Percentiles rank a stretch among this genome's conserved stretches.
phyloP scores from a whole-genome alignment of 2,888 invertebrate species.

The Tupiocoris notatus region DNA sequence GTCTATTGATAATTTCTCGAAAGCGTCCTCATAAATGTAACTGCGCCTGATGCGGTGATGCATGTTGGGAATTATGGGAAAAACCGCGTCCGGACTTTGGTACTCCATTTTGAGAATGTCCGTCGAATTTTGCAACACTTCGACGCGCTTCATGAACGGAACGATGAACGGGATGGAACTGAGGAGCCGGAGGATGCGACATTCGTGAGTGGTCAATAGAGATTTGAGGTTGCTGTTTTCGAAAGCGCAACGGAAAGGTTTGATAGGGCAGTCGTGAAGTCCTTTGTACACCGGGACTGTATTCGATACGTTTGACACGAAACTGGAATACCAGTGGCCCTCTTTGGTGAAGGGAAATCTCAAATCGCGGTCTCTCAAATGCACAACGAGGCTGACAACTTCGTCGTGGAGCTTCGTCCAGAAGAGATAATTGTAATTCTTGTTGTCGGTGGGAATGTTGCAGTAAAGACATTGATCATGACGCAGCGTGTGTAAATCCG shows the following conservation, averaged over 20 bases:
- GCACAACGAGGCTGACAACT: conserved; percentile 72
- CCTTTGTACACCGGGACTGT: conserved; percentile 30
- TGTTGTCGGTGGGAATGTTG: conserved; percentile 29
- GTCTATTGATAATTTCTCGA: conserved; percentile 84
- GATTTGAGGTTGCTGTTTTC: conserved; percentile 66
- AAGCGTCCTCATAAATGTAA: conserved; percentile 97
- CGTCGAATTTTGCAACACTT: conserved; percentile 76
- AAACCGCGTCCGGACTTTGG: conserved; percentile 72
- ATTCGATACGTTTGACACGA: conserved; percentile 29
- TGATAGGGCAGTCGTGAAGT: conserved; percentile 2
- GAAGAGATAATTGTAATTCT: conserved; percentile 59
- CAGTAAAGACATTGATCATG: conserved; percentile 38
- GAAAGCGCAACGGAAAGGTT: conserved; percentile 23
- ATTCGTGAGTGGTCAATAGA: conserved; percentile 81
- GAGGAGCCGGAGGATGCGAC: conserved; percentile 81
- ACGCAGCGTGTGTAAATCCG: conserved; percentile 52
- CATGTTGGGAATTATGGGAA: conserved; percentile 73
- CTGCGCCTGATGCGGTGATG: conserved; percentile 77
- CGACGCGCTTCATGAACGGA: conserved; percentile 84
- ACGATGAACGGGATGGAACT: conserved; percentile 93
- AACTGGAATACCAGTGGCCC: conserved; percentile 64
- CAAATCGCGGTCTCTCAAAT: conserved; percentile 82
- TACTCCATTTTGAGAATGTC: conserved; percentile 66
- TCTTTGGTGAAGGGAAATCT: conserved; percentile 74
- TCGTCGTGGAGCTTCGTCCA: conserved; percentile 81